Conservation (phyloP, 2,888 invertebrate genomes). For the Synanthedon myopaeformis region DNA sequence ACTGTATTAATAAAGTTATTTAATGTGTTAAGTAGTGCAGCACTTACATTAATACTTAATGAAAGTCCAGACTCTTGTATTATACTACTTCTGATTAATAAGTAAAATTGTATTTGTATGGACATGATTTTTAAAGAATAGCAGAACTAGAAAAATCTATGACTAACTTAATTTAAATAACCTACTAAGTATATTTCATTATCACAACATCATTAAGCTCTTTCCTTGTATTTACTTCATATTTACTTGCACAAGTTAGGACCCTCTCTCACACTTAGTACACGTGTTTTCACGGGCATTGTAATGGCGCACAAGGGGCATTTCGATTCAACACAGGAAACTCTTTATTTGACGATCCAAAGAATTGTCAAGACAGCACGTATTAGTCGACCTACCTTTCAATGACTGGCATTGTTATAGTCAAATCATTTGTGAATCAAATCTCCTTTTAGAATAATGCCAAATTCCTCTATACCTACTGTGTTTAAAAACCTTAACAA, state of each 20-base stretch:
- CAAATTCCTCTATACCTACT: background rate
- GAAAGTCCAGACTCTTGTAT: too few relatives aligned
- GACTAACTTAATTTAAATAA: too few relatives aligned
- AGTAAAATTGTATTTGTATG: too few relatives aligned
- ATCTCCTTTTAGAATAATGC: background rate
- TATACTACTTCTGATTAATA: too few relatives aligned
- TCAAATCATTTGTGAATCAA: background rate
- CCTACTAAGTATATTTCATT: too few relatives aligned
- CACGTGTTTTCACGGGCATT: conserved; percentile 39
- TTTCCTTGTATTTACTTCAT: background rate
- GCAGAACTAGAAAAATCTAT: too few relatives aligned
- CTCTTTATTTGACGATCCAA: conserved; percentile 56
- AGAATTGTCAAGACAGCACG: conserved; percentile 35
- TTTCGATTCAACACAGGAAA: conserved; percentile 57
- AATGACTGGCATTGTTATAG: conserved; percentile 2
- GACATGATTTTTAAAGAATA: too few relatives aligned
- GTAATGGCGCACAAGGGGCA: conserved; percentile 31
- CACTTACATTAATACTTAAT: too few relatives aligned
- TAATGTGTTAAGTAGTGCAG: too few relatives aligned
- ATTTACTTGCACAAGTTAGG: background rate
- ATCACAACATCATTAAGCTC: background rate
- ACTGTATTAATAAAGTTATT: too few relatives aligned
- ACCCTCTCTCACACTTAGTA: conserved; percentile 12
- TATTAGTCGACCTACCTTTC: conserved; percentile 11
- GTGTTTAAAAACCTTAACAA: too few relatives aligned